phyloP scores from a whole-genome alignment of 2,888 invertebrate species.

The Psylliodes chrysocephalus region DNA sequence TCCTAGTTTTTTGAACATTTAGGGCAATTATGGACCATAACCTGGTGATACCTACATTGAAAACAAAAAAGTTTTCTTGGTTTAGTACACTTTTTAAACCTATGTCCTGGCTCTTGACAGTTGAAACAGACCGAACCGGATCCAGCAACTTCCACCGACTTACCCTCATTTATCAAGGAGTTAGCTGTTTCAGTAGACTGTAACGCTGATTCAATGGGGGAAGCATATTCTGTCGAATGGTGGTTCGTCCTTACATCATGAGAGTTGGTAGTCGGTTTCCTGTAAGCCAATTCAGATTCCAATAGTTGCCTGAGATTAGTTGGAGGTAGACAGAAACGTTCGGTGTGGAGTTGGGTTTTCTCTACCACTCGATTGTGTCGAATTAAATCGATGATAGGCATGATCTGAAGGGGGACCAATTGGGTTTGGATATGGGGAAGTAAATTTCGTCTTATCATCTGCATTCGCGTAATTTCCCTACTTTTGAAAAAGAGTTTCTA shows the following conservation, averaged over 20 bases:
- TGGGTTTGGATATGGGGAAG: too few species aligned
- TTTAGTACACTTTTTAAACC: too few species aligned
- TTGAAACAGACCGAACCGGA: not conserved
- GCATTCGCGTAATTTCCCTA: too few species aligned
- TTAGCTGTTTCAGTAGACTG: not conserved
- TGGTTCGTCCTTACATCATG: not conserved
- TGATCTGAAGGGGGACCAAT: not conserved
- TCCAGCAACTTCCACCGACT: not conserved
- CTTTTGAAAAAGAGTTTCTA: not conserved
- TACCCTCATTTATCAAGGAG: not conserved
- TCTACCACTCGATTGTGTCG: not conserved
- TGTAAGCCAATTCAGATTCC: conserved; percentile 16
- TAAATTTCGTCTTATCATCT: too few species aligned
- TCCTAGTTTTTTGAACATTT: not conserved
- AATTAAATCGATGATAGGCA: not conserved
- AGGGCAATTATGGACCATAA: not conserved
- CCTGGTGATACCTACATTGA: not conserved
- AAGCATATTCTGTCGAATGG: not conserved
- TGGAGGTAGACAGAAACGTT: conserved; percentile 5
- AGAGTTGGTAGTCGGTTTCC: not conserved
- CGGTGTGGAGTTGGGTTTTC: not conserved
- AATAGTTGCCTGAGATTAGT: conserved; percentile 2
- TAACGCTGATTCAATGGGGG: not conserved
- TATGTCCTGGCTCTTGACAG: not conserved
- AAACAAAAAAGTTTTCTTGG: not conserved